Evolutionary conservation across 2,888 invertebrate genomes (phyloP), one percentile per base, ranked within the genome.

Genomic region (Galeopsomyia nigrocyanea): DNA sequence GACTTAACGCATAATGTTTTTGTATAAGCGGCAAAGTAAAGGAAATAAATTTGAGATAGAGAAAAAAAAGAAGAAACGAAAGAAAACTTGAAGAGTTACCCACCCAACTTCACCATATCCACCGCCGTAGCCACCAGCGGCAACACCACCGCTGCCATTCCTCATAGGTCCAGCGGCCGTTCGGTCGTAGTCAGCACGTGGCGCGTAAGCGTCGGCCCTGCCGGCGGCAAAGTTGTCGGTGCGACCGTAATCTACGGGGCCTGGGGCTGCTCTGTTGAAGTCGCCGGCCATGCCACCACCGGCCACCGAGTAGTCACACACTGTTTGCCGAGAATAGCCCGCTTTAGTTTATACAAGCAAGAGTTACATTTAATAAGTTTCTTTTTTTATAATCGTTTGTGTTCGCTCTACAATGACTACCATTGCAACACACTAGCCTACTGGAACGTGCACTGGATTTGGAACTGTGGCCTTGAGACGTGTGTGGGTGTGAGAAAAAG

Each of bases 91-190:
- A 50, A 49, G n/a, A 26, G 26, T 31, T 47, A 80, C 83, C 78
- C 82, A 86, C 80, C 84, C 85, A 70, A 83, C 84, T 75, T 86
- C 86, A 55, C 83, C 79, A 75, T 86, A 86, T 58, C 84, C 85
- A 71, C 83, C 82, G 50, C 84, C 84, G 68, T 86, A 86, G 5
- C 85, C 86, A 17, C 80, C 80, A 9, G 83, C 80, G 47, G 84
- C 82, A 31, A 83, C 83, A 0, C 84, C 82, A 13, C 82, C 83
- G 57, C 83, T 84, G 49, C 86, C 86, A 62, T 86, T 86, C 75
- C 86, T 82, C 84, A 86, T 86, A 6, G 86, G 86, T 46, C 85
- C 86, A 16, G 84, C 80, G 9, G 84, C 80, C 31, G 78, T 80
- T 50, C 86, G 84, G 68, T 86, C 86, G 71, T 86, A 86, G 70